A percentile compares a stretch with the other conserved stretches of the same genome.
Conservation (phyloP, 2,113 vertebrate species). For the Passer montanus region DNA sequence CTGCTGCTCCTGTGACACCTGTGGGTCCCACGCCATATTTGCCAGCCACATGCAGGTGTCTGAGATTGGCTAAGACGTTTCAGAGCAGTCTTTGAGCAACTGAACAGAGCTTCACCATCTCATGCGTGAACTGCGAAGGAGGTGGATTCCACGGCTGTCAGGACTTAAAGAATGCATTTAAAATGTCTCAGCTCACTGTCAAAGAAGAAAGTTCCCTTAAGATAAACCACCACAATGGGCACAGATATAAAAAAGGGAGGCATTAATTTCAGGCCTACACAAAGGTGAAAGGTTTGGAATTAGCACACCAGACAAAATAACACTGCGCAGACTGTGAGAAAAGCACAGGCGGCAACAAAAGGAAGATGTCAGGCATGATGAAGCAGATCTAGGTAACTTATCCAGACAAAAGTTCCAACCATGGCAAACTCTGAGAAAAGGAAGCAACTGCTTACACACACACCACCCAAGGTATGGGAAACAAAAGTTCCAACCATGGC, state of each 20-base stretch:
- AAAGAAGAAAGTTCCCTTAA: background rate
- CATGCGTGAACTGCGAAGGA: background rate
- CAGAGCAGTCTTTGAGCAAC: background rate
- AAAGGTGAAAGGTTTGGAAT: background rate
- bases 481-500: background rate
- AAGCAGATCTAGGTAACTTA: background rate
- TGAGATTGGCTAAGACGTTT: background rate
- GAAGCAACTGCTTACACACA: background rate
- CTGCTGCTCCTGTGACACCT: background rate
- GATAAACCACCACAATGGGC: background rate
- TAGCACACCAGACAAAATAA: background rate
- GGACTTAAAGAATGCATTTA: too few relatives aligned
- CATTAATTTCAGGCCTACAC: background rate
- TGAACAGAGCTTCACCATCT: rapidly evolving
- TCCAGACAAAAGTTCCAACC: background rate
- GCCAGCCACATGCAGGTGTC: background rate
- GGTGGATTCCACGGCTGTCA: background rate
- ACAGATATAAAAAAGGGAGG: background rate
- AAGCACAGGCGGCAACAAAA: rapidly evolving
- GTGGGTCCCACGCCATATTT: background rate
- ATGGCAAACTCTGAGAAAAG: background rate
- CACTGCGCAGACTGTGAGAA: background rate
- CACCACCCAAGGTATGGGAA: background rate
- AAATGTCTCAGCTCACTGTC: background rate
- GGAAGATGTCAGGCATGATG: background rate